Conservation (phyloP, 2,888 invertebrate genomes). For the Euplagia quadripunctaria region DNA sequence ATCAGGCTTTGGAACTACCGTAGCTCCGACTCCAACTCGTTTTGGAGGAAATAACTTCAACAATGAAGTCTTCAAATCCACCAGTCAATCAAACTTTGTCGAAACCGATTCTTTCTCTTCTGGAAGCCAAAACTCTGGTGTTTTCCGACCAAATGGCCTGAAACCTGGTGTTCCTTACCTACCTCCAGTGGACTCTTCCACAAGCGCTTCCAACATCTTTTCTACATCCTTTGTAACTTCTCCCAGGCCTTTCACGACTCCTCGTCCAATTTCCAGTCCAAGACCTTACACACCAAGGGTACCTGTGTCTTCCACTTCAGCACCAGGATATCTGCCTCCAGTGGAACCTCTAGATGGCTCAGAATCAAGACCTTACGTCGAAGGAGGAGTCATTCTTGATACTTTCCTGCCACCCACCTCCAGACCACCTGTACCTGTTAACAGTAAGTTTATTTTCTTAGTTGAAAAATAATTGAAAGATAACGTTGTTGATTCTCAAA, state of each 20-base stretch:
- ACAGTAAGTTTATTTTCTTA: constrained; percentile 59
- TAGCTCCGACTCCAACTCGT: constrained; percentile 55
- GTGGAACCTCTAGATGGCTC: constrained; percentile 65
- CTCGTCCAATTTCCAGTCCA: constrained; percentile 39
- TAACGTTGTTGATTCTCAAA: background rate
- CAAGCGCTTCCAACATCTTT: constrained; percentile 67
- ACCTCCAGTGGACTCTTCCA: constrained; percentile 73
- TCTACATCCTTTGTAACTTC: constrained; percentile 63
- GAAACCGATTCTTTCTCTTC: constrained; percentile 75
- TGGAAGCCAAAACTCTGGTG: constrained; percentile 70
- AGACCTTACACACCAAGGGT: constrained; percentile 63
- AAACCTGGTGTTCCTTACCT: constrained; percentile 85
- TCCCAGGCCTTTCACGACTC: constrained; percentile 62
- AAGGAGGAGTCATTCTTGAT: constrained; percentile 71
- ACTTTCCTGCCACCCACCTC: constrained; percentile 35
- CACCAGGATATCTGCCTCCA: constrained; percentile 80
- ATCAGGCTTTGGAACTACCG: constrained; percentile 52
- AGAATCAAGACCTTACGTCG: constrained; percentile 72
- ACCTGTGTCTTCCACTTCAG: constrained; percentile 60
- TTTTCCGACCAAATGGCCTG: constrained; percentile 74
- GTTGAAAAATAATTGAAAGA: background rate
- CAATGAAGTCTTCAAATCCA: constrained; percentile 68
- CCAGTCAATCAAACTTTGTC: constrained; percentile 75
- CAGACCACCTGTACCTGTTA: constrained; percentile 48
- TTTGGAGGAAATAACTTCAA: constrained; percentile 58